Evolutionary conservation across 2,797 vertebrate species (phyloP).

Genomic region (Malurus leucopterus): DNA sequence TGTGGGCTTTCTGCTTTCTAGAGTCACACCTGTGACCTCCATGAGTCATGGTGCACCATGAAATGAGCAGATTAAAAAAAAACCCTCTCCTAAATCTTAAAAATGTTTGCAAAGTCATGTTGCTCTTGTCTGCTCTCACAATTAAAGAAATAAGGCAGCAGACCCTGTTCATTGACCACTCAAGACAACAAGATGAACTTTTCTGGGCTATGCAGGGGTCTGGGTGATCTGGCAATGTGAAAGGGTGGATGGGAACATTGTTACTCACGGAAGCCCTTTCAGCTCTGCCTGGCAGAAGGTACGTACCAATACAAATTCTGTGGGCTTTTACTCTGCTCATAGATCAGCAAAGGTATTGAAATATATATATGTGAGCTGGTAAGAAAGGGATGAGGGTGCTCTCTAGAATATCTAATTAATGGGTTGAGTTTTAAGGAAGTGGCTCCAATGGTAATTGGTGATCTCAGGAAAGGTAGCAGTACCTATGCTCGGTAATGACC

Average conservation of each 20-base stretch:
- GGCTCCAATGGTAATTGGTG: neutral
- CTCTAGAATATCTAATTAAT: neutral
- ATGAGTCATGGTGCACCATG: neutral
- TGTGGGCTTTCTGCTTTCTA: neutral
- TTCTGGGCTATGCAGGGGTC: accelerated
- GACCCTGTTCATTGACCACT: neutral
- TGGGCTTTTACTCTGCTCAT: neutral
- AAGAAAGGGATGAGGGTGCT: neutral
- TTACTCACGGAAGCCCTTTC: neutral
- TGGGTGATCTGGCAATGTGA: neutral
- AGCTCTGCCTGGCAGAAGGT: neutral
- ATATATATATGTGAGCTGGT: neutral
- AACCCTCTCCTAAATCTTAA: neutral
- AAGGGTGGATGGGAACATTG: accelerated
- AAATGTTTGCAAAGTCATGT: neutral
- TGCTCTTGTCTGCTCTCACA: neutral
- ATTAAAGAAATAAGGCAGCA: neutral
- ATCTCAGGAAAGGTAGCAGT: neutral
- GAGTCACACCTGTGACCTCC: neutral
- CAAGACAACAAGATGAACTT: neutral
- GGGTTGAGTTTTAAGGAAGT: neutral
- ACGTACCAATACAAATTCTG: neutral
- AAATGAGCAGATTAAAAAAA: neutral
- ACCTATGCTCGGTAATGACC: neutral
- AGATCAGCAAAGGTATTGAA: neutral